These are phyloP conservation scores for Myotis lucifugus DNA, from an alignment of 2,113 vertebrate species.

Conservation along the genomic window DNA sequence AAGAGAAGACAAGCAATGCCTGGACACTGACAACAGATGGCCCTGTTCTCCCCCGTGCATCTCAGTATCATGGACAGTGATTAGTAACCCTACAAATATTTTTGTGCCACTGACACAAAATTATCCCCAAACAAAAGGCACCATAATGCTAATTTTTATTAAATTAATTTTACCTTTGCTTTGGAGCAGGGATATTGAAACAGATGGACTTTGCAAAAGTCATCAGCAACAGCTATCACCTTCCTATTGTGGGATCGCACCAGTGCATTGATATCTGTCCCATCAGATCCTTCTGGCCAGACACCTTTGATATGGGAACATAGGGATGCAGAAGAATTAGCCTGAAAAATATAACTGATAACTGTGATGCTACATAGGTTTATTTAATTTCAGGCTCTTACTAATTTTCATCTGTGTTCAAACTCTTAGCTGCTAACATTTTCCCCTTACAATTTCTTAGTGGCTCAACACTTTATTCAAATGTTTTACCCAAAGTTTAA, in stretches of 20 bases:
- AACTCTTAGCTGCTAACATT: neutral
- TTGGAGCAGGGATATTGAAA: slow-evolving; percentile 97
- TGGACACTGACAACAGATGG: too few relatives aligned
- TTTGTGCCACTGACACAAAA: neutral
- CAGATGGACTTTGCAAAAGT: slow-evolving; percentile 98
- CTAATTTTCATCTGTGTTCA: neutral
- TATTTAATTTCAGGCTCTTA: slow-evolving; percentile 9
- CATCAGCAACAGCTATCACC: slow-evolving; percentile 97
- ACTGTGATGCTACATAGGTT: neutral
- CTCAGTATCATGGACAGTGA: accelerated
- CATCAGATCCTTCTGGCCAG: slow-evolving; percentile 98
- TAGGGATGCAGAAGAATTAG: neutral
- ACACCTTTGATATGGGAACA: slow-evolving; percentile 87
- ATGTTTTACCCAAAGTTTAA: neutral
- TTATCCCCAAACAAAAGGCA: neutral
- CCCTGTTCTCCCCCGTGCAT: neutral
- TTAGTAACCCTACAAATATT: neutral
- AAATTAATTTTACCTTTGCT: slow-evolving; percentile 89
- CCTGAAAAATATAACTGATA: slow-evolving; percentile 21
- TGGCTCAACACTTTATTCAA: neutral
- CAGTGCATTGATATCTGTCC: slow-evolving; percentile 98
- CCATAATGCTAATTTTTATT: neutral
- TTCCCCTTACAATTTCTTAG: slow-evolving; percentile 26
- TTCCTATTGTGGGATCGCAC: slow-evolving; percentile 94
- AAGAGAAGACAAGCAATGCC: neutral